phyloP scores from a whole-genome alignment of 2,113 vertebrate species.

The Pseudonaja textilis region DNA sequence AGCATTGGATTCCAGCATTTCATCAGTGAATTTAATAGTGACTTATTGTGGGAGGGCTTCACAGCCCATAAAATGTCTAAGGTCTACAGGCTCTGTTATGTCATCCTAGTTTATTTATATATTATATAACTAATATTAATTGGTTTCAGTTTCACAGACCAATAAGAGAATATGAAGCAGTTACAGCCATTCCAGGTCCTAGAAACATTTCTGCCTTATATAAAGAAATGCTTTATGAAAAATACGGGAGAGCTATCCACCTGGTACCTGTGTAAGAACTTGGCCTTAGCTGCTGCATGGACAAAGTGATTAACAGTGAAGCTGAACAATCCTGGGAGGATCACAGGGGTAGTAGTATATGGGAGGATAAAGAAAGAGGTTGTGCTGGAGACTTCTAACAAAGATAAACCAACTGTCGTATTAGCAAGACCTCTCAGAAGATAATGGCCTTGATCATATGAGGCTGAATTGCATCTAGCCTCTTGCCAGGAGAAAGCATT shows the following conservation, averaged over 20 bases:
- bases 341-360: background rate
- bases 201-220: background rate
- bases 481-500: slow-evolving; percentile 30
- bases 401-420: background rate
- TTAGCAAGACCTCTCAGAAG: slow-evolving; percentile 22
- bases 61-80: background rate
- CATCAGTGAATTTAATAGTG: background rate
- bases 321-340: background rate
- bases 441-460: slow-evolving; percentile 53
- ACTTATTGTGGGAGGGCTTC: background rate
- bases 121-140: background rate
- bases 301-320: background rate
- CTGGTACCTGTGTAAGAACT: background rate
- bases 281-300: background rate
- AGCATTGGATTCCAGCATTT: background rate
- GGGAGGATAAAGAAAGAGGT: too few relatives aligned
- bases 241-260: background rate
- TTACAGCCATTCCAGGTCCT: background rate
- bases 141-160: background rate
- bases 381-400: background rate
- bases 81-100: background rate
- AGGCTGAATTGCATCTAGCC: slow-evolving; percentile 42
- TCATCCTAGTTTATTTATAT: background rate
- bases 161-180: background rate
- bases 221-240: background rate